These are phyloP conservation scores for Ligdia adustata DNA, from an alignment of 2,888 invertebrate genomes.

Conservation along the genomic window DNA sequence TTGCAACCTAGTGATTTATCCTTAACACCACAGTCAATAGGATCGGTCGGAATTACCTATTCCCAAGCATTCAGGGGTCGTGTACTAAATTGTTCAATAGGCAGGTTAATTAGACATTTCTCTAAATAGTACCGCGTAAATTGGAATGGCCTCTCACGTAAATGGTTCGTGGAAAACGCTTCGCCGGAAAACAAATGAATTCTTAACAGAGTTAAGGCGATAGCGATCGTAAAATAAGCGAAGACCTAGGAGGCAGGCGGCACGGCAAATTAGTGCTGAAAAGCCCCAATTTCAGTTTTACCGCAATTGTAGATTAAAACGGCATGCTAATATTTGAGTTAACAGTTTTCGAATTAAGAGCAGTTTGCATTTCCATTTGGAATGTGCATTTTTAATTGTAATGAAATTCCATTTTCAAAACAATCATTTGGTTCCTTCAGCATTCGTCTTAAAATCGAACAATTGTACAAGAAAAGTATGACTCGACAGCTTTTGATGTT, in stretches of 20 bases:
- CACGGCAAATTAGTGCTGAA: slow-evolving; percentile 40
- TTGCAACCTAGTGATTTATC: slow-evolving; percentile 59
- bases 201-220: slow-evolving; percentile 48
- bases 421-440: slow-evolving; percentile 23
- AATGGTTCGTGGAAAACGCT: slow-evolving; percentile 53
- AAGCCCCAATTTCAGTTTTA: slow-evolving; percentile 23
- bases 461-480: background rate
- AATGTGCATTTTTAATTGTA: slow-evolving; percentile 31
- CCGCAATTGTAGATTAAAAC: slow-evolving; percentile 19
- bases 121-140: slow-evolving; percentile 65
- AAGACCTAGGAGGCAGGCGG: slow-evolving; percentile 28
- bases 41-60: slow-evolving; percentile 60
- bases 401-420: slow-evolving; percentile 27
- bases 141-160: slow-evolving; percentile 55
- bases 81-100: slow-evolving; percentile 73
- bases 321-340: slow-evolving; percentile 27
- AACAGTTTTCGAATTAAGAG: slow-evolving; percentile 24
- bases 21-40: slow-evolving; percentile 63
- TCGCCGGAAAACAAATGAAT: slow-evolving; percentile 58
- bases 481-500: slow-evolving; percentile 1
- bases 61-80: slow-evolving; percentile 57
- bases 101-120: slow-evolving; percentile 78
- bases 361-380: slow-evolving; percentile 31
- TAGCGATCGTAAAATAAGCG: slow-evolving; percentile 42
- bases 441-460: slow-evolving; percentile 11